A percentile compares a stretch with the other conserved stretches of the same genome.
phyloP scores from a whole-genome alignment of 2,888 invertebrate species.

The Eupithecia exiguata region DNA sequence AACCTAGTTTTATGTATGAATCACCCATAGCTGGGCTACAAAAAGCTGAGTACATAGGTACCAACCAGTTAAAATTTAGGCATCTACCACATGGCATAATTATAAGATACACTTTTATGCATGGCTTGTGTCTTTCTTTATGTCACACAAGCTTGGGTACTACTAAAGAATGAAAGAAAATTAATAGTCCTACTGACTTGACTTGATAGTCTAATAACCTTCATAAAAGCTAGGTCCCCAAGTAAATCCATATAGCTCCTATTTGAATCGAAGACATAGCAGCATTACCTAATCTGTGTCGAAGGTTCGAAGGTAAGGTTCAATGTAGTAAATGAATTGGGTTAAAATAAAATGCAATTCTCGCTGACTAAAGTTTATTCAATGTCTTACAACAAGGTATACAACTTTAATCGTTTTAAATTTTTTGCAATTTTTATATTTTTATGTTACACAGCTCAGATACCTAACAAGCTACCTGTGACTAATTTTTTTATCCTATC shows the following conservation, averaged over 20 bases:
- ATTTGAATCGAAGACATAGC: background rate
- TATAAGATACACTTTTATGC: background rate
- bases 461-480: slow-evolving; percentile 71
- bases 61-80: background rate
- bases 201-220: background rate
- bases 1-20: background rate
- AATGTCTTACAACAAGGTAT: slow-evolving; percentile 63
- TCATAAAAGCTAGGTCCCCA: background rate
- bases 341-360: slow-evolving; percentile 60
- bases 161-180: too few relatives aligned
- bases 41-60: background rate
- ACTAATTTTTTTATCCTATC: slow-evolving; percentile 74
- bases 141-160: too few relatives aligned
- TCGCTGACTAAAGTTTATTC: slow-evolving; percentile 72
- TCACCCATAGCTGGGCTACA: background rate
- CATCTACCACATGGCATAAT: background rate
- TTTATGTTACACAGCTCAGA: slow-evolving; percentile 70
- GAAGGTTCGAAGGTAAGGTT: background rate
- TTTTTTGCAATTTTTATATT: slow-evolving; percentile 78
- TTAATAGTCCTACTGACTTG: background rate
- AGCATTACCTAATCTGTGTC: background rate
- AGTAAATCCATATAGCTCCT: background rate
- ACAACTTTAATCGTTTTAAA: slow-evolving; percentile 71
- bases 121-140: too few relatives aligned
- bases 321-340: background rate